phyloP scores from a whole-genome alignment of 2,888 invertebrate genomes.

The Heliconius ismenius region DNA sequence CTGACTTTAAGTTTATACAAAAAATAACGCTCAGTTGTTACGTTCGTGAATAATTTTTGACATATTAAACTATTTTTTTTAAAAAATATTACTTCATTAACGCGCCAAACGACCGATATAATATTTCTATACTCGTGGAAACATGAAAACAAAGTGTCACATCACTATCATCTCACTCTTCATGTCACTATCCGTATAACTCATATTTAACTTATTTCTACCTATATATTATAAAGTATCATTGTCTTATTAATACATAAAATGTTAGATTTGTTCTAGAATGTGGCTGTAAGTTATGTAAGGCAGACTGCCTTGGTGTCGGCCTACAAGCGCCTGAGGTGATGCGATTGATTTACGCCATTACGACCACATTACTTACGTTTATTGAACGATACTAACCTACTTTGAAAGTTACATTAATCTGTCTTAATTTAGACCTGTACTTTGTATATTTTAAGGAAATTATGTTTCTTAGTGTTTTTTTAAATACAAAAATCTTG shows the following conservation, averaged over 20 bases:
- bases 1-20: too few relatives aligned
- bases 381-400: conserved; percentile 9
- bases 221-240: neutral
- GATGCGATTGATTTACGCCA: conserved; percentile 27
- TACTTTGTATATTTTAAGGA: neutral
- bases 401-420: conserved; percentile 8
- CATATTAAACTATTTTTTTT: too few relatives aligned
- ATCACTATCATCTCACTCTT: too few relatives aligned
- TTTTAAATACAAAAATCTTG: neutral
- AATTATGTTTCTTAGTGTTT: neutral
- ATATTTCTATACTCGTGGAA: too few relatives aligned
- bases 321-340: conserved; percentile 33
- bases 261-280: conserved; percentile 32
- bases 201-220: too few relatives aligned
- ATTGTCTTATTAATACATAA: conserved; percentile 13
- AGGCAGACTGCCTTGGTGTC: conserved; percentile 34
- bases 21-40: too few relatives aligned
- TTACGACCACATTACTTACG: conserved; percentile 12
- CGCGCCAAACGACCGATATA: too few relatives aligned
- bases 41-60: too few relatives aligned
- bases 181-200: too few relatives aligned
- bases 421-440: neutral
- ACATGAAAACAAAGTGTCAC: too few relatives aligned
- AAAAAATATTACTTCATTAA: too few relatives aligned
- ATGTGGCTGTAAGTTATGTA: conserved; percentile 35